Evolutionary conservation across 1,140 invertebrate species (phyloP).

Genomic region (Cotesia chilonis): DNA sequence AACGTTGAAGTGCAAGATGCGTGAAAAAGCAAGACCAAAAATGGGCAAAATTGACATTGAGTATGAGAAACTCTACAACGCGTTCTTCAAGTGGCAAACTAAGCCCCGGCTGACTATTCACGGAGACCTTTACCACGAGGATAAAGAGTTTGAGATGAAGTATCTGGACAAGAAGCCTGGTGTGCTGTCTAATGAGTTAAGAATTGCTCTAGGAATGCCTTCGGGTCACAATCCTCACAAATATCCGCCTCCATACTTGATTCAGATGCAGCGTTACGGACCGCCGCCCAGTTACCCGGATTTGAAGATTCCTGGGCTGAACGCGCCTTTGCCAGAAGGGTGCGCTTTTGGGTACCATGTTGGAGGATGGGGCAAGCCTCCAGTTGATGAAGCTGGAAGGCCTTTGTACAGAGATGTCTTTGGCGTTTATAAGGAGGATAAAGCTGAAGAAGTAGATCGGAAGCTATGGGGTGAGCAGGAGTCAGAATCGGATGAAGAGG

Average conservation of each 20-base stretch:
- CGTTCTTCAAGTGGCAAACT: conserved; percentile 99
- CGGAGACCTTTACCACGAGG: conserved; percentile 99
- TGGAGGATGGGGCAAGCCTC: conserved; percentile 99
- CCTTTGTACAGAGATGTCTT: conserved; percentile 99
- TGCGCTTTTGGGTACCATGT: conserved; percentile 99
- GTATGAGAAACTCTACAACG: conserved; percentile 99
- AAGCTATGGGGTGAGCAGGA: conserved; percentile 97
- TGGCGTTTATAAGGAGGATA: conserved; percentile 73
- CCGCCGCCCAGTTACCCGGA: conserved; percentile 99
- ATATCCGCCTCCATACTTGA: conserved; percentile 98
- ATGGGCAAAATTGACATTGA: conserved; percentile 99
- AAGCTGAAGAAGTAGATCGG: conserved; percentile 89
- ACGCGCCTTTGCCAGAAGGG: conserved; percentile 93
- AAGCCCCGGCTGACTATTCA: conserved; percentile 99
- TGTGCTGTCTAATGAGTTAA: conserved; percentile 93
- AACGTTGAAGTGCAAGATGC: conserved; percentile 97
- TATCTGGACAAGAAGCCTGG: conserved; percentile 99
- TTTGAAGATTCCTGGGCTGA: conserved; percentile 93
- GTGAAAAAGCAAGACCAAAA: conserved; percentile 95
- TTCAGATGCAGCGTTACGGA: conserved; percentile 99
- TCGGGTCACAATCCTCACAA: conserved; percentile 89
- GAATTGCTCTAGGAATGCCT: conserved; percentile 98
- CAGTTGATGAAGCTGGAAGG: conserved; percentile 98
- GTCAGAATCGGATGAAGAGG: conserved; percentile 91
- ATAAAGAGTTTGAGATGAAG: conserved; percentile 99